Evolutionary conservation across 2,888 invertebrate species (phyloP), one percentile per base, ranked within the genome.

Genomic region (Choreutis nemorana): DNA sequence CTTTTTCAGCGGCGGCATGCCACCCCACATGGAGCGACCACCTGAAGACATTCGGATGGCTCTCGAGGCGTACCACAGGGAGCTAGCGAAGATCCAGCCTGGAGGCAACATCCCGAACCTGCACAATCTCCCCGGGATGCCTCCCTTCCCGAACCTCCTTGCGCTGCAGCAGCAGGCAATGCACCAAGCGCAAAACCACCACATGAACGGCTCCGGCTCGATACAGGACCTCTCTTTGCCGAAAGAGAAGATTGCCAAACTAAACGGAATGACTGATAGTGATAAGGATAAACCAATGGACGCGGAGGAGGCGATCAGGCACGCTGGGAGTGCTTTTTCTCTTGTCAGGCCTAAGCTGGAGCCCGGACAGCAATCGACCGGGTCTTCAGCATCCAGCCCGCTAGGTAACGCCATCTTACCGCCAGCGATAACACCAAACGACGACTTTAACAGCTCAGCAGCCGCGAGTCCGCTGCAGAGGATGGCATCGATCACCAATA

Each of bases 401-500:
- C 71, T 92, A 14, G 90, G 91, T 27, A 93, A 93, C 60, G 87
- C 91, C 22, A 93, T 93, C 48, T 75, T 94, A 42, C 92, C 92
- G 26, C 91, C 93, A 1, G 91, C 90, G 22, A 86, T 90, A 71
- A 89, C 88, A 24, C 88, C 90, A 15, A 87, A 84, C 45, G 90
- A 91, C 33, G 93, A 93, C 54, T 91, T 92, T 49, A 83, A 87
- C 29, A 83, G 83, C 37, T 85, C 88, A 2, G 87, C 92, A 1
- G 91, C 94, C 6, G 94, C 95, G 12, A 95, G 95, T 56, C 97
- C 97, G 0, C 78, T 97, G 29, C 97, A 97, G 67, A 83, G 97
- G 55, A 97, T 97, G 97, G 97, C 97, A 36, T 96, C 95, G 42
- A 97, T 97, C 49, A 97, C 97, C 25, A 97, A 97, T 66, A 96